These are phyloP conservation scores for Felis chaus DNA, from an alignment of 2,113 vertebrate genomes.

Conservation along the genomic window DNA sequence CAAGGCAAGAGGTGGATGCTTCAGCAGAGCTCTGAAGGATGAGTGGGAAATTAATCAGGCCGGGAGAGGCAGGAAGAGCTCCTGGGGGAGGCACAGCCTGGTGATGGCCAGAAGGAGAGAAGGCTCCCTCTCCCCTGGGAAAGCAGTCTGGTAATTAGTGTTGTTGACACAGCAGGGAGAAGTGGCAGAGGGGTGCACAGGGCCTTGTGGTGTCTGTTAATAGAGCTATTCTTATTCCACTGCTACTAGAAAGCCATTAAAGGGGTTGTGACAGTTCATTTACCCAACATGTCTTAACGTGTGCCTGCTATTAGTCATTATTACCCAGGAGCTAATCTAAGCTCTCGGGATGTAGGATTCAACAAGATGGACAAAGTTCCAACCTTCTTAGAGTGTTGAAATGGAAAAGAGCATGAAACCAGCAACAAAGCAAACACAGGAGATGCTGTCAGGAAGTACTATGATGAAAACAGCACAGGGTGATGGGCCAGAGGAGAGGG, in stretches of 20 bases:
- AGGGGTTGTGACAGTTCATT: not conserved
- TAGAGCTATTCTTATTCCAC: not conserved
- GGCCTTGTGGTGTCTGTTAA: not conserved
- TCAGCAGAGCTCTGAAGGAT: not conserved
- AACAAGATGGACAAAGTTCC: not conserved
- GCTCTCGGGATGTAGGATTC: not conserved
- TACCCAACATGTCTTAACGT: not conserved
- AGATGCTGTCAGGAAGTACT: not conserved
- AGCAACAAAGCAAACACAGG: not conserved
- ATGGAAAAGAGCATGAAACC: not conserved
- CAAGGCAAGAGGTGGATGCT: not conserved
- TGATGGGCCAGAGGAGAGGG: not conserved
- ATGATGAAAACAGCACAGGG: not conserved
- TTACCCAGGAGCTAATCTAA: not conserved
- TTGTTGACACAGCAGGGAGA: too few species aligned
- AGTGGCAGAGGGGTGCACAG: too few species aligned
- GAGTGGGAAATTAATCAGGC: not conserved
- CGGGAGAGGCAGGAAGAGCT: not conserved
- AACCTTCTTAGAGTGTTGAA: not conserved
- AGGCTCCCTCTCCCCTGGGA: not conserved
- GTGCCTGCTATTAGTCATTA: not conserved
- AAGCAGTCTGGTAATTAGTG: not conserved
- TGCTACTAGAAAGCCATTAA: not conserved
- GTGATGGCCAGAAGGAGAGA: too few species aligned
- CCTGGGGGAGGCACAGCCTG: not conserved